phyloP scores from a whole-genome alignment of 1,140 invertebrate genomes.

The Bacillus rossius region DNA sequence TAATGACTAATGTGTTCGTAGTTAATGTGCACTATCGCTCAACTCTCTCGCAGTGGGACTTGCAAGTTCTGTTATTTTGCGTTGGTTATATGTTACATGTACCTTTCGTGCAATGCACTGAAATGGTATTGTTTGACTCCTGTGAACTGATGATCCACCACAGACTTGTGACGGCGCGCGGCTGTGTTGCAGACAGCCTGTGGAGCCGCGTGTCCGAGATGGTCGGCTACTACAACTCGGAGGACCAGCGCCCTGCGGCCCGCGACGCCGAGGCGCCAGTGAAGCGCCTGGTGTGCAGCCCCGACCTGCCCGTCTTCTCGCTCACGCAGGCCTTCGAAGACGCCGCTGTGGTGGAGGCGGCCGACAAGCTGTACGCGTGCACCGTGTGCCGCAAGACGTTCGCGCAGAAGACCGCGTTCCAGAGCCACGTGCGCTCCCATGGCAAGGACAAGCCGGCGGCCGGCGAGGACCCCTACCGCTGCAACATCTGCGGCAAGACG shows the following conservation, averaged over 20 bases:
- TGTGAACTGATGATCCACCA: too few relatives aligned
- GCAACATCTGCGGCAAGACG: constrained; percentile 87
- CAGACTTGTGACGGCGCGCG: too few relatives aligned
- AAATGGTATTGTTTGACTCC: too few relatives aligned
- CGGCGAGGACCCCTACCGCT: constrained; percentile 71
- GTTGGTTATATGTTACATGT: too few relatives aligned
- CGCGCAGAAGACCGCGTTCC: constrained; percentile 51
- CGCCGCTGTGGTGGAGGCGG: not conserved
- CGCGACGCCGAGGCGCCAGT: constrained; percentile 25
- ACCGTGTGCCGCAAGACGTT: constrained; percentile 53
- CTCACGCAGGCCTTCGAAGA: constrained; percentile 15
- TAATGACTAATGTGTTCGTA: too few relatives aligned
- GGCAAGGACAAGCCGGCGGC: constrained; percentile 40
- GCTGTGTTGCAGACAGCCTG: constrained; percentile 30
- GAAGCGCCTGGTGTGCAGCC: constrained; percentile 34
- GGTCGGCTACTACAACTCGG: constrained; percentile 34
- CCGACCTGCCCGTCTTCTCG: constrained; percentile 31
- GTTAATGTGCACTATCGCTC: too few relatives aligned
- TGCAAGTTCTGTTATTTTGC: too few relatives aligned
- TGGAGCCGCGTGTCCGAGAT: constrained; percentile 38
- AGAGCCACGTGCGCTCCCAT: constrained; percentile 53
- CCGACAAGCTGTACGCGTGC: constrained; percentile 40
- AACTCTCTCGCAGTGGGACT: too few relatives aligned
- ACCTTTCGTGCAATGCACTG: too few relatives aligned
- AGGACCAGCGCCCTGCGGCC: constrained; percentile 21